phyloP scores from a whole-genome alignment of 2,888 invertebrate genomes.

The Calameuta pallipes region DNA sequence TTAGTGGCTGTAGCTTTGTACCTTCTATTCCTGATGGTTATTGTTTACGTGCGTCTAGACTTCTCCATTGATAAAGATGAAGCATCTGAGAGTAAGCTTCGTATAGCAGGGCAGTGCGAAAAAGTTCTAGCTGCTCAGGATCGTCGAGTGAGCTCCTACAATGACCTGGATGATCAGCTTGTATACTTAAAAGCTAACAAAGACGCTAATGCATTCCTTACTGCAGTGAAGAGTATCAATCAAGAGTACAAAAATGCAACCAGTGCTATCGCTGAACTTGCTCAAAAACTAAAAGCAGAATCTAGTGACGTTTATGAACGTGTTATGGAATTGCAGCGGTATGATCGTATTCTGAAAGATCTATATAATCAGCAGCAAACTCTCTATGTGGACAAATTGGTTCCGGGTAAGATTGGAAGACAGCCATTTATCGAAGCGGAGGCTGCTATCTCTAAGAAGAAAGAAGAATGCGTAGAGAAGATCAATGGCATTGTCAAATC shows the following conservation, averaged over 20 bases:
- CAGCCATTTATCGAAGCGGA: conserved; percentile 73
- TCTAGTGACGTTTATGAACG: conserved; percentile 73
- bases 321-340: conserved; percentile 71
- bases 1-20: conserved; percentile 90
- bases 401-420: conserved; percentile 71
- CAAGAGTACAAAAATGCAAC: conserved; percentile 72
- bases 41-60: conserved; percentile 94
- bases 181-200: conserved; percentile 72
- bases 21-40: conserved; percentile 88
- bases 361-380: conserved; percentile 67
- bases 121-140: conserved; percentile 72
- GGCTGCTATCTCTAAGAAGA: conserved; percentile 68
- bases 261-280: conserved; percentile 67
- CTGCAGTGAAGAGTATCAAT: conserved; percentile 70
- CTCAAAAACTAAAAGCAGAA: conserved; percentile 71
- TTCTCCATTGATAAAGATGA: conserved; percentile 89
- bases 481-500: conserved; percentile 68
- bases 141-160: conserved; percentile 71
- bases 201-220: conserved; percentile 67
- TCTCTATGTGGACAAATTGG: conserved; percentile 72
- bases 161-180: conserved; percentile 72
- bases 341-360: conserved; percentile 68
- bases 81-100: conserved; percentile 66
- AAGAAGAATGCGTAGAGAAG: conserved; percentile 70
- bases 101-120: conserved; percentile 68